Conservation (phyloP, 2,888 invertebrate species). For the Cephus spinipes region DNA sequence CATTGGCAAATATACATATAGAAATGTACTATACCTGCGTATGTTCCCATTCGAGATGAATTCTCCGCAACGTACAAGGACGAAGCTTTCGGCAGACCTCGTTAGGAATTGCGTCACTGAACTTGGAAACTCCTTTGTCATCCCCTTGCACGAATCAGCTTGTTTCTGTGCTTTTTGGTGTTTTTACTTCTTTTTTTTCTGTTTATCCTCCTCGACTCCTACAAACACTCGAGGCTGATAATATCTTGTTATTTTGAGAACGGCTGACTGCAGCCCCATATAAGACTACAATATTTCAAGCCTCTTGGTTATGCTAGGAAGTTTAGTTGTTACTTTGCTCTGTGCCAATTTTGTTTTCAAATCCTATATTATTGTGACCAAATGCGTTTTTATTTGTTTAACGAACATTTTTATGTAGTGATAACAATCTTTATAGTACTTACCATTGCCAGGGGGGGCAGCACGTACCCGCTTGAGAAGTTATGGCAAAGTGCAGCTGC, state of each 20-base stretch:
- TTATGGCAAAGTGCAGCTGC: background rate
- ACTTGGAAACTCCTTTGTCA: background rate
- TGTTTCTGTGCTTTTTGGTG: background rate
- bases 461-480: background rate
- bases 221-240: background rate
- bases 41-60: background rate
- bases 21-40: background rate
- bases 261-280: background rate
- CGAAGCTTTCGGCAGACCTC: background rate
- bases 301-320: background rate
- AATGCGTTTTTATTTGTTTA: background rate
- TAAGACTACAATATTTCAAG: background rate
- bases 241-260: background rate
- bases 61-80: background rate
- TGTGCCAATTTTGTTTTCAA: background rate
- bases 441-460: background rate
- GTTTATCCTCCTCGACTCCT: background rate
- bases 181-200: background rate
- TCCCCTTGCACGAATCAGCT: background rate
- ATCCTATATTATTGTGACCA: background rate
- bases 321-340: background rate
- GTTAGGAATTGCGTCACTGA: background rate
- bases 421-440: background rate
- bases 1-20: no score
- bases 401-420: background rate